Evolutionary conservation across 2,113 vertebrate genomes (phyloP).

Genomic region (Atlantisia rogersi): DNA sequence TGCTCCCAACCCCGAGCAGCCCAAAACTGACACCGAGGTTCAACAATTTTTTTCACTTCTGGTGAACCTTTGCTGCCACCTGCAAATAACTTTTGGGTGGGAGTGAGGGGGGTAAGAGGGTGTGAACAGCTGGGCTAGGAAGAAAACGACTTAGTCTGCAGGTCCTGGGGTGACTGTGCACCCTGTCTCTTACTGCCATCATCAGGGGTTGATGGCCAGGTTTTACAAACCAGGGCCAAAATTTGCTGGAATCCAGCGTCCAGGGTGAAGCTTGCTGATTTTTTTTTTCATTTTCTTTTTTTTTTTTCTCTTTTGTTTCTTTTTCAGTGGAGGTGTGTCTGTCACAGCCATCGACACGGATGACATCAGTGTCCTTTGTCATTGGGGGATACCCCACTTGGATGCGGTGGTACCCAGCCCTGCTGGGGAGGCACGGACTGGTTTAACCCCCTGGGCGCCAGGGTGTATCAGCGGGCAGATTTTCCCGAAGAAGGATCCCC

Average conservation of each 20-base stretch:
- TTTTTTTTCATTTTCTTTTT: neutral
- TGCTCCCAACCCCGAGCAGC: neutral
- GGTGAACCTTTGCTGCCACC: neutral
- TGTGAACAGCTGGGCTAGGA: neutral
- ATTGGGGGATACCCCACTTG: too few species aligned
- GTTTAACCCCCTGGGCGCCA: neutral
- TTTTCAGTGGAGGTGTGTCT: fast-evolving
- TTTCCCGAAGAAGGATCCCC: neutral
- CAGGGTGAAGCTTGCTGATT: neutral
- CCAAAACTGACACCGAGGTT: neutral
- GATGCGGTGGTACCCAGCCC: neutral
- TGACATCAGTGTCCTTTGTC: neutral
- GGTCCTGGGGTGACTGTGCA: fast-evolving
- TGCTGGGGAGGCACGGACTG: fast-evolving
- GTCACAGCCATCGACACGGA: fast-evolving
- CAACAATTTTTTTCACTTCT: neutral
- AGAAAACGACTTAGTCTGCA: neutral
- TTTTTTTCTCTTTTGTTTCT: neutral
- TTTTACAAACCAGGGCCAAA: neutral
- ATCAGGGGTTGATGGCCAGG: neutral
- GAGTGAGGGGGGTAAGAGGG: too few species aligned
- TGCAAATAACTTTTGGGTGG: neutral
- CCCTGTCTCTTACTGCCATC: neutral
- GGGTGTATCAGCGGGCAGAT: neutral
- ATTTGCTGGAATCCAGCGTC: neutral